These are phyloP conservation scores for Drosophila prosaltans DNA, from an alignment of 1,140 invertebrate genomes.

Conservation along the genomic window DNA sequence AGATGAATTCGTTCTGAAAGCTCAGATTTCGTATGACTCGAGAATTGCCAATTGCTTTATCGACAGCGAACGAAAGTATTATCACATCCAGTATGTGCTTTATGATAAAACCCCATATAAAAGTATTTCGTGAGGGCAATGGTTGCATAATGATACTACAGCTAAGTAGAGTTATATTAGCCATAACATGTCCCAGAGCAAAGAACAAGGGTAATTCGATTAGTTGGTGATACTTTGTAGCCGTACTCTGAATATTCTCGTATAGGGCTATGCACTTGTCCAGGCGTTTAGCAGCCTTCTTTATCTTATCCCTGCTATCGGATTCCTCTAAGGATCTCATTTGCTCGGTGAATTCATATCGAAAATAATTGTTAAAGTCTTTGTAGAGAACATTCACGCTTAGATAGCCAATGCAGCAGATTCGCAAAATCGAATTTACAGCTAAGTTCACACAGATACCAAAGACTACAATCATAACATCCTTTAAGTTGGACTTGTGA, in stretches of 20 bases:
- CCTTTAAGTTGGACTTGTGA: not conserved
- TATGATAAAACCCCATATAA: not conserved
- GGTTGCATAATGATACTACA: not conserved
- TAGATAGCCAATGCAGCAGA: not conserved
- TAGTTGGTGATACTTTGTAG: not conserved
- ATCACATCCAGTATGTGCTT: not conserved
- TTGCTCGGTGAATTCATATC: not conserved
- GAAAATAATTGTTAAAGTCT: not conserved
- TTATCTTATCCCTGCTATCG: not conserved
- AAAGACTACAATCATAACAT: not conserved
- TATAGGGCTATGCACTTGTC: not conserved
- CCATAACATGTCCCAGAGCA: not conserved
- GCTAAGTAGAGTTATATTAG: not conserved
- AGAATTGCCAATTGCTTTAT: not conserved
- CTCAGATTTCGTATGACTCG: not conserved
- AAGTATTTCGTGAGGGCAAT: not conserved
- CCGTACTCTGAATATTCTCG: not conserved
- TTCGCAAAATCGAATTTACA: not conserved
- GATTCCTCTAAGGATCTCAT: not conserved
- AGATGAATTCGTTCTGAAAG: not conserved
- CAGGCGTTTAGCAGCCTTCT: not conserved
- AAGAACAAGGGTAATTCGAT: not conserved
- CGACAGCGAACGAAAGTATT: not conserved
- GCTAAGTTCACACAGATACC: not conserved
- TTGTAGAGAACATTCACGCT: not conserved